These are phyloP conservation scores for Stenoptilia bipunctidactyla DNA, from an alignment of 2,888 invertebrate species.

Conservation along the genomic window DNA sequence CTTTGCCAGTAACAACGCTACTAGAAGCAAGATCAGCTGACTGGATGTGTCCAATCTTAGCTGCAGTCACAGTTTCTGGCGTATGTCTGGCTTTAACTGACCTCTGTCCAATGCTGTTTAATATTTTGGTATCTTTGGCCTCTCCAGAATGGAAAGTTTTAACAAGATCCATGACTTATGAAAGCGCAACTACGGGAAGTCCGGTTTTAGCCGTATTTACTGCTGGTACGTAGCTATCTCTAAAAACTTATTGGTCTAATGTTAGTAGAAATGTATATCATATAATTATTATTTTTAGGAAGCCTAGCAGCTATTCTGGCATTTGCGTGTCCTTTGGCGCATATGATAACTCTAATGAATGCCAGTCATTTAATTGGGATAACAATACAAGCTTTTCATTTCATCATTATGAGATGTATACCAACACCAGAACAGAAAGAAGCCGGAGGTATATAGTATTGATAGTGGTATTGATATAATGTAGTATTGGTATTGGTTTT, in stretches of 20 bases:
- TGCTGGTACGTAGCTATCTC: constrained; percentile 49
- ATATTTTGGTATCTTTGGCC: constrained; percentile 66
- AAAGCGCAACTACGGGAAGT: constrained; percentile 72
- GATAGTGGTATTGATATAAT: too few relatives aligned
- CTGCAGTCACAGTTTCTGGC: constrained; percentile 71
- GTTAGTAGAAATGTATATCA: neutral
- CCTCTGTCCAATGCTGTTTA: constrained; percentile 69
- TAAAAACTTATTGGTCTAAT: neutral
- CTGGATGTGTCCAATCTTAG: constrained; percentile 73
- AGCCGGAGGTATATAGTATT: constrained; percentile 58
- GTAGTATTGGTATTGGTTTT: too few relatives aligned
- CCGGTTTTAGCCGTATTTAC: constrained; percentile 75
- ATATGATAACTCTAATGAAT: constrained; percentile 73
- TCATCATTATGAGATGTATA: constrained; percentile 66
- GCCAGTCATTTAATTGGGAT: constrained; percentile 67
- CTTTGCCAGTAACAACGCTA: constrained; percentile 70
- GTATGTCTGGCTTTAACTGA: constrained; percentile 74
- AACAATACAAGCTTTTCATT: constrained; percentile 56
- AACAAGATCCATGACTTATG: constrained; percentile 72
- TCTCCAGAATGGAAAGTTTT: constrained; percentile 75
- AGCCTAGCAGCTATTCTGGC: constrained; percentile 74
- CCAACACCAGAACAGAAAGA: constrained; percentile 67
- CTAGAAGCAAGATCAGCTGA: constrained; percentile 71
- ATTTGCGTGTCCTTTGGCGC: constrained; percentile 73
- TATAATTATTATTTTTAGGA: constrained; percentile 35